These are phyloP conservation scores for Anthoscopus minutus DNA, from an alignment of 2,113 vertebrate genomes.

Conservation along the genomic window DNA sequence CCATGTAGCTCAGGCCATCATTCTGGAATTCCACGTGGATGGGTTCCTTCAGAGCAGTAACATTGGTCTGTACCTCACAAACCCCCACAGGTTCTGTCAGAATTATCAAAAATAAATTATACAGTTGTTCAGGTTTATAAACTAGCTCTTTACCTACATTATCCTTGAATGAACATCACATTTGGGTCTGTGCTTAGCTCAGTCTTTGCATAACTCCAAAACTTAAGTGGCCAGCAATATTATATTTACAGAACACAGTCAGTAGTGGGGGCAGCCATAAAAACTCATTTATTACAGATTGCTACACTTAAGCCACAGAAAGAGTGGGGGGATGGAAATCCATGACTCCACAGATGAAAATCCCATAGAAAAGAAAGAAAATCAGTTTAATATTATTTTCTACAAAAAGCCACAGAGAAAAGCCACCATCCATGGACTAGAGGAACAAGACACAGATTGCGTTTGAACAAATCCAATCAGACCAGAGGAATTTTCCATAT, in stretches of 20 bases:
- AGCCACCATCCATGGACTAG: not conserved
- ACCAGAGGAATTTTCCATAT: not conserved
- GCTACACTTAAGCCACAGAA: not conserved
- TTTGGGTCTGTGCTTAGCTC: not conserved
- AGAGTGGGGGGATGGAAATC: not conserved
- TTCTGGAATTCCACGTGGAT: constrained; percentile 80
- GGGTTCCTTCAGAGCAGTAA: constrained; percentile 54
- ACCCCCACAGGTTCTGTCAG: constrained; percentile 66
- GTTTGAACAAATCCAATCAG: not conserved
- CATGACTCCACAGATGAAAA: not conserved
- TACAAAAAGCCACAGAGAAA: not conserved
- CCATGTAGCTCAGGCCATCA: constrained; percentile 81
- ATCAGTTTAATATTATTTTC: not conserved
- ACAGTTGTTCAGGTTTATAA: not conserved
- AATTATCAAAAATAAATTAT: not conserved
- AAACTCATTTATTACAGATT: not conserved
- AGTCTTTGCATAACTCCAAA: not conserved
- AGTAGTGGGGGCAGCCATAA: not conserved
- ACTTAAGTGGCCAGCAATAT: not conserved
- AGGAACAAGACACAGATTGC: not conserved
- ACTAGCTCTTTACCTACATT: not conserved
- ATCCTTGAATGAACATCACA: not conserved
- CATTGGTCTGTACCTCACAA: constrained; percentile 78
- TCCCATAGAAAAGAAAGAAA: not conserved
- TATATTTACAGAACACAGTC: not conserved